Evolutionary conservation across 2,113 vertebrate genomes (phyloP).

Genomic region (Euleptes europaea): DNA sequence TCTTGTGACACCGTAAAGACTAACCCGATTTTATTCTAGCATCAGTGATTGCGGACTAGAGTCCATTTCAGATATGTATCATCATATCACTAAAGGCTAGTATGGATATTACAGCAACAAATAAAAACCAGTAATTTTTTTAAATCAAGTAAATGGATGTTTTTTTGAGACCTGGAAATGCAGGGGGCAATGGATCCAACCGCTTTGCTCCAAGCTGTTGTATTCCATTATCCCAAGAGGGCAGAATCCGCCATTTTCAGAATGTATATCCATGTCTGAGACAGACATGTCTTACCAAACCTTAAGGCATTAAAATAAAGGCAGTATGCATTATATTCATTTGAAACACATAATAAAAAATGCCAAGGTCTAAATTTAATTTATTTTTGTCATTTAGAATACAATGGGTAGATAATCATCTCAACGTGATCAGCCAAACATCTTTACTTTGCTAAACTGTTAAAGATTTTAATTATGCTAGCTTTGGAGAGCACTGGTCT

Average conservation of each 20-base stretch:
- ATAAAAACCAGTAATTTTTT: background rate
- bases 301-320: slow-evolving; percentile 59
- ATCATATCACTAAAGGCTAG: background rate
- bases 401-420: slow-evolving; percentile 97
- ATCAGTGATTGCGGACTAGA: no score
- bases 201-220: slow-evolving; percentile 48
- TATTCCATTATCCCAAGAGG: slow-evolving; percentile 20
- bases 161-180: slow-evolving; percentile 16
- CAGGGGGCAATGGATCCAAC: slow-evolving; percentile 28
- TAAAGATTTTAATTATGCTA: slow-evolving; percentile 99
- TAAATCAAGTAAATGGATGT: slow-evolving; percentile 21
- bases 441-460: slow-evolving; percentile 99
- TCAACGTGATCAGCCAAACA: slow-evolving; percentile 99
- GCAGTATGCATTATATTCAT: slow-evolving; percentile 79
- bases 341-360: slow-evolving; percentile 87
- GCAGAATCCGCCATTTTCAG: slow-evolving; percentile 71
- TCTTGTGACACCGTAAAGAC: background rate
- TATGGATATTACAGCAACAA: background rate
- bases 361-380: slow-evolving; percentile 93
- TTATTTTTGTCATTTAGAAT: slow-evolving; percentile 99
- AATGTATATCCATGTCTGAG: slow-evolving; percentile 49
- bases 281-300: slow-evolving; percentile 66
- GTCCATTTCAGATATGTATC: background rate
- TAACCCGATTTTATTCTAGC: no score
- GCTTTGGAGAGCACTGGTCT: slow-evolving; percentile 99